These are phyloP conservation scores for Collichthys lucidus DNA, from an alignment of 2,113 vertebrate genomes.

Conservation along the genomic window DNA sequence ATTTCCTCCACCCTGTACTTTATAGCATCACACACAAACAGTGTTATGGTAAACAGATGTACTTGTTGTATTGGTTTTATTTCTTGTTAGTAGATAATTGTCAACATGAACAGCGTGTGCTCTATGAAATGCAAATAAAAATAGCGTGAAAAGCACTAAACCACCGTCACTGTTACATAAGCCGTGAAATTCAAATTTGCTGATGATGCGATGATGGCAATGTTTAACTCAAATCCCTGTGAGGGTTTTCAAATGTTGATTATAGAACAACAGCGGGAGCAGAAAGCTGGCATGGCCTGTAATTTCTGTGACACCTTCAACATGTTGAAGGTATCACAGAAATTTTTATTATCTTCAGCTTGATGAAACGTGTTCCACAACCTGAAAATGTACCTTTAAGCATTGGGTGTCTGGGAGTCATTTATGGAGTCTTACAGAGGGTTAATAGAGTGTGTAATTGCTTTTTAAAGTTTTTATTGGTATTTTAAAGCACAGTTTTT, in stretches of 20 bases:
- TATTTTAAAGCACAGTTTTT: not conserved
- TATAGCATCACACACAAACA: not conserved
- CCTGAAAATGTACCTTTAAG: not conserved
- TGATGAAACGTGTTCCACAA: not conserved
- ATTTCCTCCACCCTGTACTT: not conserved
- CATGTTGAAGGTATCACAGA: too few relatives aligned
- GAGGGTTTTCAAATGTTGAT: slow-evolving; percentile 29
- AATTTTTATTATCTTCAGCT: not conserved
- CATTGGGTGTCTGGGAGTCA: not conserved
- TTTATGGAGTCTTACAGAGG: not conserved
- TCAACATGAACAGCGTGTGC: not conserved
- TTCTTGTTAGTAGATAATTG: not conserved
- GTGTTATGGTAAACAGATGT: slow-evolving; percentile 34
- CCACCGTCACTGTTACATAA: slow-evolving; percentile 18
- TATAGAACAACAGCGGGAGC: not conserved
- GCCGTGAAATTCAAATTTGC: slow-evolving; percentile 26
- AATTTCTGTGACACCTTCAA: not conserved
- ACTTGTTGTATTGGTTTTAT: slow-evolving; percentile 3
- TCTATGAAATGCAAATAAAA: not conserved
- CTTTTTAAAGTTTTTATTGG: not conserved
- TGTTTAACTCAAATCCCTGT: not conserved
- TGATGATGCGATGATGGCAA: slow-evolving; percentile 6
- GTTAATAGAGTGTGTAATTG: slow-evolving; percentile 7
- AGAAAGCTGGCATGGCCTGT: not conserved
- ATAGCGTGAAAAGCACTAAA: not conserved